Evolutionary conservation across 2,797 vertebrate genomes (phyloP).

Genomic region (Hemibagrus guttatus): DNA sequence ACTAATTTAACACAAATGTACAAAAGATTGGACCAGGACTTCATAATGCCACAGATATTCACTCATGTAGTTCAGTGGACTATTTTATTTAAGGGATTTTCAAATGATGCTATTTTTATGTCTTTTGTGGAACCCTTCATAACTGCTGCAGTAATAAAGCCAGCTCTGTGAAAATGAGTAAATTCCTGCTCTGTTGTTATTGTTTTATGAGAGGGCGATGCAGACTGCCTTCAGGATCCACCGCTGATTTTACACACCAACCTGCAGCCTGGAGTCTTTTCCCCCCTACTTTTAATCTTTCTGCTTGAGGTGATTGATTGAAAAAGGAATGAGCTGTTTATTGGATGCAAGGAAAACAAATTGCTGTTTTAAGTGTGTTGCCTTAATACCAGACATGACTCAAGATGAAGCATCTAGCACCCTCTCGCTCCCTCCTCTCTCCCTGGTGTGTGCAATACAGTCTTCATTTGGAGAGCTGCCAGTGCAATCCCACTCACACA

Average conservation of each 20-base stretch:
- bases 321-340: constrained; percentile 81
- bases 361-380: constrained; percentile 77
- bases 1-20: constrained; percentile 19
- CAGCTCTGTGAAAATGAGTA: constrained; percentile 48
- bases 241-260: constrained; percentile 47
- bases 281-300: constrained; percentile 75
- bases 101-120: constrained; percentile 36
- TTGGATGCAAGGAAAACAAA: constrained; percentile 84
- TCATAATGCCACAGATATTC: constrained; percentile 21
- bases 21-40: constrained; percentile 25
- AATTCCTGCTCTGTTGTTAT: constrained; percentile 49
- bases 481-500: constrained; percentile 70
- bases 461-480: constrained; percentile 73
- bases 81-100: constrained; percentile 38
- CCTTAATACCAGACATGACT: constrained; percentile 77
- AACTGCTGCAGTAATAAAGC: constrained; percentile 48
- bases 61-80: constrained; percentile 16
- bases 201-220: constrained; percentile 48
- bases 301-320: constrained; percentile 80
- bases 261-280: constrained; percentile 63
- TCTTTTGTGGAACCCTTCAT: constrained; percentile 38
- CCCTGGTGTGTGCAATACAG: constrained; percentile 72
- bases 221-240: constrained; percentile 54
- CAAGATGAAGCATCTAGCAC: constrained; percentile 73
- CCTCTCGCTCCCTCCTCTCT: constrained; percentile 62